These are phyloP conservation scores for Ramphastos sulfuratus DNA, from an alignment of 2,113 vertebrate species.

Conservation along the genomic window DNA sequence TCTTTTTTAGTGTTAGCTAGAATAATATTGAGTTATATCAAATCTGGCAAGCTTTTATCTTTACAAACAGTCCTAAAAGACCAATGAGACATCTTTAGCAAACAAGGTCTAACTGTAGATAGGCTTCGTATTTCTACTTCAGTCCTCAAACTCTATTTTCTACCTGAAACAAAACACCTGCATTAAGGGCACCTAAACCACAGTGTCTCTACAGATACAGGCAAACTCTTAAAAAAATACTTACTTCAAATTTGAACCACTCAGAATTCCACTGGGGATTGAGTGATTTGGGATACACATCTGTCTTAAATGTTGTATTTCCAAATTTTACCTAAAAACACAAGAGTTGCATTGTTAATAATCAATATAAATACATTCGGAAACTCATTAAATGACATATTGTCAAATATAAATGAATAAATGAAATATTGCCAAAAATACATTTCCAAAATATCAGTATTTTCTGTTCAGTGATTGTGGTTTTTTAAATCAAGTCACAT, in stretches of 20 bases:
- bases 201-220: not conserved
- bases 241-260: conserved; percentile 99
- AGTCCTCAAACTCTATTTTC: not conserved
- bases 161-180: not conserved
- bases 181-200: not conserved
- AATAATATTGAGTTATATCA: not conserved
- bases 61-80: not conserved
- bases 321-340: conserved; percentile 94
- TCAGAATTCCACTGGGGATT: conserved; percentile 99
- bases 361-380: not conserved
- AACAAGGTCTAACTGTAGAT: not conserved
- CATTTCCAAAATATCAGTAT: not conserved
- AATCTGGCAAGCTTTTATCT: not conserved
- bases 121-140: not conserved
- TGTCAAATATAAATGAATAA: not conserved
- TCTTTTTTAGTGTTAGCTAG: not conserved
- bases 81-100: not conserved
- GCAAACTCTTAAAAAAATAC: not conserved
- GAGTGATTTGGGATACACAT: conserved; percentile 95
- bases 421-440: not conserved
- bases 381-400: not conserved
- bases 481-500: not conserved
- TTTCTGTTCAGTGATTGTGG: not conserved
- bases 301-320: conserved; percentile 98
- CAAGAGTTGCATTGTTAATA: not conserved